Base-by-base conservation (phyloP, 2,113 vertebrate genomes). In the Acrocephalus arundinaceus region DNA sequence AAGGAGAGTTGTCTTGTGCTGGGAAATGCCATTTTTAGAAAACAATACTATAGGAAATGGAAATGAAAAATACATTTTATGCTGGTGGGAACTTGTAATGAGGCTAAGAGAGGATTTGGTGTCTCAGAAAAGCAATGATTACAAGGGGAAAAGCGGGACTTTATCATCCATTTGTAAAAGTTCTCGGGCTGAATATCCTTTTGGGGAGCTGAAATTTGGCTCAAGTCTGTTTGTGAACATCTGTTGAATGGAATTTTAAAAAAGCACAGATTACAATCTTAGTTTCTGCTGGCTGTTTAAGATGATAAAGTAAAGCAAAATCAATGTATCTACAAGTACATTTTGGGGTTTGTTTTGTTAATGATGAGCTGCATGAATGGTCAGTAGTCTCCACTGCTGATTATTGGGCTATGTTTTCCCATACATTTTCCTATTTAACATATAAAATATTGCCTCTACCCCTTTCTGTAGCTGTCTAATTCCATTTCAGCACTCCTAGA, bases 191-290 rank as follows among this genome's bases (percentile, higher is more conserved):
- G 88, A 97, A 79, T 94, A 61, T 87, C 86, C 92, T 96, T 96
- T 37, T 85, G 94, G 94, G 90, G 77, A 94, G 46, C 92, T 92
- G 93, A 94, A 96, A 97, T 96, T 94, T 96, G 96, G 92, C 96
- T 96, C 73, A 2, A 31, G 61, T 70, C 88, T 82, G 83, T 65
- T 92, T 43, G 58, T 73, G 92, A 96, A 96, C 93, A 96, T 96
- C 90, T 96, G 96, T 86, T 96, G 93, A 96, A 92, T 96, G 88
- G 93, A 96, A 92, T 96, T 94, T 90, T 94, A 10, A 92, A 93
- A 90, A 96, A 93, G 85, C 93, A 67, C 33, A 86, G 90, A 95
- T 96, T 96, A 94, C 94, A 87, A 96, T 94, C 93, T 84, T 28
- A 71, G 80, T 95, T 97, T 94, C 70, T 96, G 61, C 57, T 87